Conservation (phyloP, 1,140 invertebrate genomes). For the Hypsibius dujardini region DNA sequence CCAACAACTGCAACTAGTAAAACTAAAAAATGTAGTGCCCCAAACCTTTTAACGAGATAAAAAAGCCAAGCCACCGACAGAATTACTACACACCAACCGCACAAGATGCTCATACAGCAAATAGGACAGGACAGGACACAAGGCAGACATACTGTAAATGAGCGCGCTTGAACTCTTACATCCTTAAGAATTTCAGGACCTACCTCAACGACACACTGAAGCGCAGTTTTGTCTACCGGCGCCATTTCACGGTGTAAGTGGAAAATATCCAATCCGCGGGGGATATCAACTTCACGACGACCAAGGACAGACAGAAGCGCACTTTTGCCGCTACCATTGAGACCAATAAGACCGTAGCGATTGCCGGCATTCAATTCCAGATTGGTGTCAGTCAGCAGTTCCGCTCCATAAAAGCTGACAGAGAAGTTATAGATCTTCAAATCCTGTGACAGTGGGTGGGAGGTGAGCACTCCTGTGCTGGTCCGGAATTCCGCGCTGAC, state of each 20-base stretch:
- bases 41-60: too few species aligned
- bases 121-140: too few species aligned
- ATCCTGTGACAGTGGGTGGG: constrained; percentile 83
- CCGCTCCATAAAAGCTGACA: constrained; percentile 90
- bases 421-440: constrained; percentile 93
- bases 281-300: constrained; percentile 84
- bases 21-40: too few species aligned
- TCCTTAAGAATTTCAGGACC: constrained; percentile 29
- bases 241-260: constrained; percentile 90
- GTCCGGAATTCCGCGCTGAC: constrained; percentile 79
- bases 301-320: constrained; percentile 75
- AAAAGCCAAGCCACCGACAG: too few species aligned
- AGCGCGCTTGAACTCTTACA: too few species aligned
- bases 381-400: constrained; percentile 83
- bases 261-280: constrained; percentile 92
- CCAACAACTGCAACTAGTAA: too few species aligned
- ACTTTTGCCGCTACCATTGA: constrained; percentile 74
- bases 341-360: constrained; percentile 83
- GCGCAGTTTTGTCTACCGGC: constrained; percentile 66
- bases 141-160: too few species aligned
- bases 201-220: constrained; percentile 94
- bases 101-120: too few species aligned
- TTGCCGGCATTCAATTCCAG: constrained; percentile 89
- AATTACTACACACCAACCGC: too few species aligned
- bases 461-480: constrained; percentile 78